These are phyloP conservation scores for Fratercula arctica DNA, from an alignment of 2,797 vertebrate species.

Conservation along the genomic window DNA sequence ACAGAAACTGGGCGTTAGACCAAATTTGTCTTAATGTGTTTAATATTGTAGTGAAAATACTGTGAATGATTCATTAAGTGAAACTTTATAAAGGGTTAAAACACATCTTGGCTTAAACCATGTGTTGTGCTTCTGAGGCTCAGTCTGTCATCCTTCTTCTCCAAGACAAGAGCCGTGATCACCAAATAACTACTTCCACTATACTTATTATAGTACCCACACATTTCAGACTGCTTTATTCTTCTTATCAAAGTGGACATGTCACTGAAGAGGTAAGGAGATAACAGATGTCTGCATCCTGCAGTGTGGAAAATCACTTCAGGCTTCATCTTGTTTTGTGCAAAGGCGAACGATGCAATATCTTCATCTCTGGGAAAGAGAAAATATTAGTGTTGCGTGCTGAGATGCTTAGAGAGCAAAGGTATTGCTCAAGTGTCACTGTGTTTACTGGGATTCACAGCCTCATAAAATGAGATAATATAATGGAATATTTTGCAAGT, in stretches of 20 bases:
- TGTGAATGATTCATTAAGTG: background rate
- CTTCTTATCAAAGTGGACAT: background rate
- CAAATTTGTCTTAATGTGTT: background rate
- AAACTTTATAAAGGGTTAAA: background rate
- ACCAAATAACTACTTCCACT: background rate
- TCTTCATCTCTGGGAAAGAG: background rate
- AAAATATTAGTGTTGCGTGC: background rate
- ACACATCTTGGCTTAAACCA: background rate
- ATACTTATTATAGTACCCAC: background rate
- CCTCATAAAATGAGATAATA: background rate
- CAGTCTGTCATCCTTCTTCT: background rate
- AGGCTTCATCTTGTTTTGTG: background rate
- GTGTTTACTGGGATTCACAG: background rate
- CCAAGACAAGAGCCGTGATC: background rate
- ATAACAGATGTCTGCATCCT: background rate
- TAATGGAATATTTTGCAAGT: background rate
- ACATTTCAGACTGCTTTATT: background rate
- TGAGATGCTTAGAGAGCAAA: background rate
- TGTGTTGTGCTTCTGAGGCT: background rate
- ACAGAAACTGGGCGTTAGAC: background rate
- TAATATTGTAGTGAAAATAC: background rate
- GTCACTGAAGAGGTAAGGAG: background rate
- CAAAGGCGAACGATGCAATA: background rate
- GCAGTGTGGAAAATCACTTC: background rate
- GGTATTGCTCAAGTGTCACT: background rate